phyloP scores from a whole-genome alignment of 2,888 invertebrate species.

The Leptinotarsa juncta region DNA sequence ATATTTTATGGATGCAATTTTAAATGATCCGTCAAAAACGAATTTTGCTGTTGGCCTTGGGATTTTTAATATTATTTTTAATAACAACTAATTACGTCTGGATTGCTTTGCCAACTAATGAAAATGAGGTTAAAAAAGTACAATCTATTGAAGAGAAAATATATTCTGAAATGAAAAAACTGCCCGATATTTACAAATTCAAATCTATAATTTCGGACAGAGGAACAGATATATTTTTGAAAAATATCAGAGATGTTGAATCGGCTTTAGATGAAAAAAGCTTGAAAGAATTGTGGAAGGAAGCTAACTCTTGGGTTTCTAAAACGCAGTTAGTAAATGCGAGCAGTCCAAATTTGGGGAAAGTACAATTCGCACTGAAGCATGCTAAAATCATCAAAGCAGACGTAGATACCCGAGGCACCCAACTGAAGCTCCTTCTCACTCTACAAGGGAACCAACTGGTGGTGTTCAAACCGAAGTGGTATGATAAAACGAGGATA shows the following conservation, averaged over 20 bases:
- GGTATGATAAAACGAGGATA: slow-evolving; percentile 80
- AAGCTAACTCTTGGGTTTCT: slow-evolving; percentile 63
- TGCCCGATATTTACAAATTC: slow-evolving; percentile 47
- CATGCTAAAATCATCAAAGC: slow-evolving; percentile 77
- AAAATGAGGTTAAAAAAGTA: slow-evolving; percentile 52
- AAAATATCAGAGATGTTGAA: slow-evolving; percentile 40
- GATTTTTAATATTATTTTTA: slow-evolving; percentile 54
- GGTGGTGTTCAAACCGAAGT: slow-evolving; percentile 91
- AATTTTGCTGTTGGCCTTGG: slow-evolving; percentile 48
- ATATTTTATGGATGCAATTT: neutral
- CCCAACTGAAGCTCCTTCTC: slow-evolving; percentile 89
- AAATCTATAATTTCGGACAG: slow-evolving; percentile 41
- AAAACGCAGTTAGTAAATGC: slow-evolving; percentile 61
- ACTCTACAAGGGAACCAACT: slow-evolving; percentile 80
- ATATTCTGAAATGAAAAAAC: slow-evolving; percentile 47
- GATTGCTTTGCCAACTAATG: slow-evolving; percentile 49
- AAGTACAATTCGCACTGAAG: slow-evolving; percentile 75
- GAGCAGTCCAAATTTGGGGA: slow-evolving; percentile 69
- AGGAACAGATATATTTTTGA: slow-evolving; percentile 50
- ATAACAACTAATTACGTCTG: slow-evolving; percentile 55
- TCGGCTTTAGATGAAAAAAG: slow-evolving; percentile 29
- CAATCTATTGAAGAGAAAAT: slow-evolving; percentile 50
- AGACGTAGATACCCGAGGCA: slow-evolving; percentile 86
- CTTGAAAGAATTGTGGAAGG: slow-evolving; percentile 58
- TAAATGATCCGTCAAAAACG: slow-evolving; percentile 57